A percentile compares a stretch with the other conserved stretches of the same genome.
phyloP scores from a whole-genome alignment of 1,140 invertebrate genomes.

The Cherax quadricarinatus region DNA sequence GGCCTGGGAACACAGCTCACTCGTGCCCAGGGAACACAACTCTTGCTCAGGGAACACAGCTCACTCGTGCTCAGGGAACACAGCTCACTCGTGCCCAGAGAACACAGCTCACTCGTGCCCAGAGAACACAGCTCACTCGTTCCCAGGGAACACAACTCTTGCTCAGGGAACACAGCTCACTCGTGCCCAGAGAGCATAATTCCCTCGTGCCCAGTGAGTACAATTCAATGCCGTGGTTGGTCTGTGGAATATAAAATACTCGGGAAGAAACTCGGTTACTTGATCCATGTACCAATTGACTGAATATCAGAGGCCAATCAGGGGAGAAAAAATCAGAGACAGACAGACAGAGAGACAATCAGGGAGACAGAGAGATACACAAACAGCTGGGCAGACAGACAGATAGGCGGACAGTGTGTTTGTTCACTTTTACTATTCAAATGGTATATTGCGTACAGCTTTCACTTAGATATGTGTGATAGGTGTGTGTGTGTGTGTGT shows the following conservation, averaged over 20 bases:
- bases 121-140: too few species aligned
- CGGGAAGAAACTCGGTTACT: conserved; percentile 38
- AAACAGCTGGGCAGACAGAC: conserved; percentile 43
- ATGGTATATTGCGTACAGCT: conserved; percentile 42
- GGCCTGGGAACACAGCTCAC: too few species aligned
- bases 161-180: too few species aligned
- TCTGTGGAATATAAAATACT: background rate
- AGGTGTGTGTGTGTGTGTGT: conserved; percentile 1
- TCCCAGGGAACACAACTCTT: too few species aligned
- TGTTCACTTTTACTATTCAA: conserved; percentile 49
- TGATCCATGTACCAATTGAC: conserved; percentile 49
- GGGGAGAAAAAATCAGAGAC: conserved; percentile 18
- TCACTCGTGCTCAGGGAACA: too few species aligned
- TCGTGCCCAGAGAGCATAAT: too few species aligned
- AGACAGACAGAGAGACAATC: conserved; percentile 34
- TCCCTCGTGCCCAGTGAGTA: too few species aligned
- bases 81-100: too few species aligned
- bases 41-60: too few species aligned
- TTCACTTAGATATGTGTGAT: conserved; percentile 32
- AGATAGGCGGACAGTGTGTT: conserved; percentile 41
- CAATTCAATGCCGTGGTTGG: too few species aligned
- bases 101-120: too few species aligned
- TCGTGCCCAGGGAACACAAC: too few species aligned
- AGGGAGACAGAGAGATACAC: conserved; percentile 45
- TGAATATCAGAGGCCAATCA: conserved; percentile 44